Evolutionary conservation across 2,113 vertebrate genomes (phyloP).

Genomic region (Chlorodrepanis virens): DNA sequence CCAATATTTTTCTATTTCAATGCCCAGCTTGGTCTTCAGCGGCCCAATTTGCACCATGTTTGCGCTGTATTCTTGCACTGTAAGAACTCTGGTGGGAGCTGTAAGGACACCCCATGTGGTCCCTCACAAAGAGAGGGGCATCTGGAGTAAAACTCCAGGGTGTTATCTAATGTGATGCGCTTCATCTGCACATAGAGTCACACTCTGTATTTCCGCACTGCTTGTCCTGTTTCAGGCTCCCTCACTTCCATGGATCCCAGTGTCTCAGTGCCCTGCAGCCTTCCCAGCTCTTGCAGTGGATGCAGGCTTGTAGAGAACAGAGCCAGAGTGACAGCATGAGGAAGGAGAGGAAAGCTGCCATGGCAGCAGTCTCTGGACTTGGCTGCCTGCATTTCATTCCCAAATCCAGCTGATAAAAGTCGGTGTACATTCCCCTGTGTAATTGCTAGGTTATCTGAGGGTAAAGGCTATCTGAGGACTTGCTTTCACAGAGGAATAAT

Average conservation of each 20-base stretch:
- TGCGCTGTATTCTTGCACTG: background rate
- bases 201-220: background rate
- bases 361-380: background rate
- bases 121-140: background rate
- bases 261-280: background rate
- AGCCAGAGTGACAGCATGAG: fast-evolving
- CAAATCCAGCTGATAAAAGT: conserved; percentile 9
- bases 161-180: background rate
- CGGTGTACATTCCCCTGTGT: fast-evolving
- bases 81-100: background rate
- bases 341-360: background rate
- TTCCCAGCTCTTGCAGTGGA: background rate
- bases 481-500: background rate
- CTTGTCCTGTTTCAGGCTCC: background rate
- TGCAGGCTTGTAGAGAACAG: background rate
- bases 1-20: background rate
- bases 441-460: conserved; percentile 33
- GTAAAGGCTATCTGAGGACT: conserved; percentile 30
- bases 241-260: background rate
- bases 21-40: background rate
- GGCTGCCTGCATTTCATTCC: background rate
- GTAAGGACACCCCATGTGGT: background rate
- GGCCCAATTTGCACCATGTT: fast-evolving
- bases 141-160: background rate
- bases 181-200: fast-evolving